Percentiles rank a stretch among this genome's conserved stretches.
These are phyloP conservation scores for Corynorhinus townsendii DNA, from an alignment of 2,113 vertebrate species.

Conservation along the genomic window DNA sequence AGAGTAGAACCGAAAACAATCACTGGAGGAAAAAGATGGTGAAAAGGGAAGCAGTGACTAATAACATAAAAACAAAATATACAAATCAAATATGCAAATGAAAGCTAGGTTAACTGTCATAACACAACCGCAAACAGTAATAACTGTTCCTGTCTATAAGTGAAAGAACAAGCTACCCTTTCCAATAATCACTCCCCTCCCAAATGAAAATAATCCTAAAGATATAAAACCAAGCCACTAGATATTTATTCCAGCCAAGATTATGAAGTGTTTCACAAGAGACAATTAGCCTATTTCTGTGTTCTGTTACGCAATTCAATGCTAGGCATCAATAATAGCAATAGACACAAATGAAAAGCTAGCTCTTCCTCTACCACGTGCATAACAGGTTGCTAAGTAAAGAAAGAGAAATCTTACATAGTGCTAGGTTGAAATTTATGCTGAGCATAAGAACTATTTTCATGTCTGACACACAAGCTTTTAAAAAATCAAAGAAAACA, in stretches of 20 bases:
- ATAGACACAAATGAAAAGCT: slow-evolving; percentile 25
- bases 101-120: background rate
- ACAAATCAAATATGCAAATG: slow-evolving; percentile 37
- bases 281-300: background rate
- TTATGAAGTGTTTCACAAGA: background rate
- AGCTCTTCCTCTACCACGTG: slow-evolving; percentile 8
- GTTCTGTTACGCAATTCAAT: background rate
- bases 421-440: slow-evolving; percentile 28
- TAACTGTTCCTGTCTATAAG: slow-evolving; percentile 1
- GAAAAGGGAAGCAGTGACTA: slow-evolving; percentile 32
- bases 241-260: background rate
- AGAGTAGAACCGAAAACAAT: slow-evolving; percentile 19
- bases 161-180: background rate
- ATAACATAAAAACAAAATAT: slow-evolving; percentile 36
- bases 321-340: background rate
- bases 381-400: slow-evolving; percentile 18
- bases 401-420: slow-evolving; percentile 18
- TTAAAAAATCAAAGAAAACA: slow-evolving; percentile 67
- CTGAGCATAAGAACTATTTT: slow-evolving; percentile 41
- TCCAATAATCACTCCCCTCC: background rate
- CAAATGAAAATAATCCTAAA: slow-evolving; percentile 5
- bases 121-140: background rate
- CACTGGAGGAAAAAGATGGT: slow-evolving; percentile 1
- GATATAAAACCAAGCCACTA: slow-evolving; percentile 26
- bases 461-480: slow-evolving; percentile 55